Evolutionary conservation across 2,113 vertebrate species (phyloP).

Genomic region (Choloepus hoffmanni): DNA sequence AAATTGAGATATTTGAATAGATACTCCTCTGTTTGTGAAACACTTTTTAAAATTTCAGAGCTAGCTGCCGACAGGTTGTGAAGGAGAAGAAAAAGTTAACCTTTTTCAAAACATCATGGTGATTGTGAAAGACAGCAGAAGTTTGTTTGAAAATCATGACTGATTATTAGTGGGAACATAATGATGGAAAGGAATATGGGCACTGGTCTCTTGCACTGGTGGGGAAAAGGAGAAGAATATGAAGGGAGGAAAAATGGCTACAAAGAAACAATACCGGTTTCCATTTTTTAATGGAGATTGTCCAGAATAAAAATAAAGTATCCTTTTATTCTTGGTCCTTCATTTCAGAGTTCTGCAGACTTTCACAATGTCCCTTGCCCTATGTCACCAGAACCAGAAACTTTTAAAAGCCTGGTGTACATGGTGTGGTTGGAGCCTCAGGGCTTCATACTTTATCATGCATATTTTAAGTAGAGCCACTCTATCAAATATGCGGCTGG

Average conservation of each 20-base stretch:
- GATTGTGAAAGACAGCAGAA: not conserved
- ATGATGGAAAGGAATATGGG: not conserved
- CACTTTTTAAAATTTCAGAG: not conserved
- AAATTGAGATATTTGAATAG: constrained; percentile 15
- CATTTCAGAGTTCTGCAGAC: too few species aligned
- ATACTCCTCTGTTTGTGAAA: not conserved
- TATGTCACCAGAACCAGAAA: too few species aligned
- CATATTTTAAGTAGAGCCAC: too few species aligned
- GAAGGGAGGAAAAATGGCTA: not conserved
- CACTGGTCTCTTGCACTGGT: not conserved
- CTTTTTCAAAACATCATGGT: not conserved
- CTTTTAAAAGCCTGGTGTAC: too few species aligned
- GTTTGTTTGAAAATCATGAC: not conserved
- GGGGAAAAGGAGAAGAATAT: not conserved
- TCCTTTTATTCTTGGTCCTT: too few species aligned
- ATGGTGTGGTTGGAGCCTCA: too few species aligned
- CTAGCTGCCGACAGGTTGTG: not conserved
- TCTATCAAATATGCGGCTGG: too few species aligned
- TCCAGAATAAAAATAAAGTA: too few species aligned
- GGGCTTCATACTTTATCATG: too few species aligned
- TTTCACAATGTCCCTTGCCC: too few species aligned
- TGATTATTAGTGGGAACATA: not conserved
- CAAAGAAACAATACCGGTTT: not conserved
- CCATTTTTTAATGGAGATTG: too few species aligned
- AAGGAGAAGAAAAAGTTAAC: not conserved